phyloP scores from a whole-genome alignment of 2,113 vertebrate genomes.

The Cololabis saira region DNA sequence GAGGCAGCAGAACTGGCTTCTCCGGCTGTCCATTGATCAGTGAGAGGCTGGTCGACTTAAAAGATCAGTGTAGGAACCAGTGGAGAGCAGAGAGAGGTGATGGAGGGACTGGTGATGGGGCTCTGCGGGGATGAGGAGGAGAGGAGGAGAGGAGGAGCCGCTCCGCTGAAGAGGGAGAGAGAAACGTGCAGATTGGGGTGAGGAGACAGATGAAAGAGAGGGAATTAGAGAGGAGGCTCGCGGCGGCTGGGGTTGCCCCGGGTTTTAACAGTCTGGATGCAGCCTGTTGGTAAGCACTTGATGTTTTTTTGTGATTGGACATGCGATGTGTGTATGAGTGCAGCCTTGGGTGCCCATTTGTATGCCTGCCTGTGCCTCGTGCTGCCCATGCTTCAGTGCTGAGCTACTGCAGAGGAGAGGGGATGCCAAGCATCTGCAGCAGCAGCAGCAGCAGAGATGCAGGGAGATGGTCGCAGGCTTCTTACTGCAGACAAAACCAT shows the following conservation, averaged over 20 bases:
- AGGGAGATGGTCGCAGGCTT: slow-evolving; percentile 45
- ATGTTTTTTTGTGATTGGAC: slow-evolving; percentile 43
- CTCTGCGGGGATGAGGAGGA: slow-evolving; percentile 2
- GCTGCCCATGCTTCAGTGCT: slow-evolving; percentile 39
- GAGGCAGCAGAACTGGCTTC: slow-evolving; percentile 69
- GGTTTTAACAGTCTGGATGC: slow-evolving; percentile 56
- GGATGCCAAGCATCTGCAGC: slow-evolving; percentile 43
- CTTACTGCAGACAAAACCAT: slow-evolving; percentile 65
- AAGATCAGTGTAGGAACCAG: slow-evolving; percentile 65
- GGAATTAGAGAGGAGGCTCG: slow-evolving; percentile 49
- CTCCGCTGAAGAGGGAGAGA: slow-evolving; percentile 21
- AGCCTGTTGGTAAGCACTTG: slow-evolving; percentile 64
- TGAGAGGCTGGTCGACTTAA: slow-evolving; percentile 71
- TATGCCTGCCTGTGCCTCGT: slow-evolving; percentile 34
- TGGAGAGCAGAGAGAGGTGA: slow-evolving; percentile 57
- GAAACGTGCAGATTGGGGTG: no score
- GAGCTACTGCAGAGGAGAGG: slow-evolving; percentile 56
- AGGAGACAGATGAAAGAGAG: background rate
- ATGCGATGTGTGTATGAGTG: slow-evolving; percentile 24
- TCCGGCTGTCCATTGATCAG: slow-evolving; percentile 73
- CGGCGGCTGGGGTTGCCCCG: slow-evolving; percentile 38
- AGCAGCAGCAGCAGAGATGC: slow-evolving; percentile 44
- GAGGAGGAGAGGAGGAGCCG: slow-evolving; percentile 14
- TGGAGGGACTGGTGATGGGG: slow-evolving; percentile 30
- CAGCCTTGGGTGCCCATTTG: slow-evolving; percentile 34